These are phyloP conservation scores for Takifugu ocellatus DNA, from an alignment of 2,797 vertebrate genomes.

Conservation along the genomic window DNA sequence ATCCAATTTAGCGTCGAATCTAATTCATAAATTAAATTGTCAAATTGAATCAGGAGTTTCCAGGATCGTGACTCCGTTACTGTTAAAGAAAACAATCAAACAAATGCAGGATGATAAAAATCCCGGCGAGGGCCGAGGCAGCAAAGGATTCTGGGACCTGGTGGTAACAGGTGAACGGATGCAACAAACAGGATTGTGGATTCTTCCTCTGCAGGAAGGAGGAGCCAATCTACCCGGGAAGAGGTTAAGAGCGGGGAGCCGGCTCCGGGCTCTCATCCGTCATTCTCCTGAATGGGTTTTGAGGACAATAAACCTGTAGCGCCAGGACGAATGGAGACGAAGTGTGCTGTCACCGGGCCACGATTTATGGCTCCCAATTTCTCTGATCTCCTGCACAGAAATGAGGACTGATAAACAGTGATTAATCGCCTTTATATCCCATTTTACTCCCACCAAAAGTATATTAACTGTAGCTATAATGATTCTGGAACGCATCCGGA, in stretches of 20 bases:
- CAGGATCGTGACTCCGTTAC: not conserved
- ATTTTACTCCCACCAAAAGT: slow-evolving; percentile 77
- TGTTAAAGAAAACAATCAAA: not conserved
- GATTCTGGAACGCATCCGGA: slow-evolving; percentile 65
- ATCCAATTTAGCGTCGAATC: too few species aligned
- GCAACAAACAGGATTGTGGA: too few species aligned
- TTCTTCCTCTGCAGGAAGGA: slow-evolving; percentile 32
- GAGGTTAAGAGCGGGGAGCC: slow-evolving; percentile 64
- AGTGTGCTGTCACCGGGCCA: slow-evolving; percentile 77
- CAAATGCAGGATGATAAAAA: not conserved
- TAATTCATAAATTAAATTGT: not conserved
- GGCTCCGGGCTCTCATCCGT: slow-evolving; percentile 74
- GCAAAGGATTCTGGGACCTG: slow-evolving; percentile 3
- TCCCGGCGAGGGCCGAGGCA: not conserved
- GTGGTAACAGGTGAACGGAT: not conserved
- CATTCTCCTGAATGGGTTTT: slow-evolving; percentile 84
- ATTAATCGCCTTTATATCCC: slow-evolving; percentile 83
- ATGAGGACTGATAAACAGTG: slow-evolving; percentile 84
- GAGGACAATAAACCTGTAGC: slow-evolving; percentile 86
- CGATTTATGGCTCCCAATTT: slow-evolving; percentile 84
- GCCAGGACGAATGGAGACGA: slow-evolving; percentile 82
- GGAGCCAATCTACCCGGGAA: slow-evolving; percentile 54
- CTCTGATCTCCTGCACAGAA: slow-evolving; percentile 82
- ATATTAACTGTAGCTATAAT: slow-evolving; percentile 78
- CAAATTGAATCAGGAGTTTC: not conserved